Conservation (phyloP, 2,113 vertebrate species). For the Gymnarchus niloticus region DNA sequence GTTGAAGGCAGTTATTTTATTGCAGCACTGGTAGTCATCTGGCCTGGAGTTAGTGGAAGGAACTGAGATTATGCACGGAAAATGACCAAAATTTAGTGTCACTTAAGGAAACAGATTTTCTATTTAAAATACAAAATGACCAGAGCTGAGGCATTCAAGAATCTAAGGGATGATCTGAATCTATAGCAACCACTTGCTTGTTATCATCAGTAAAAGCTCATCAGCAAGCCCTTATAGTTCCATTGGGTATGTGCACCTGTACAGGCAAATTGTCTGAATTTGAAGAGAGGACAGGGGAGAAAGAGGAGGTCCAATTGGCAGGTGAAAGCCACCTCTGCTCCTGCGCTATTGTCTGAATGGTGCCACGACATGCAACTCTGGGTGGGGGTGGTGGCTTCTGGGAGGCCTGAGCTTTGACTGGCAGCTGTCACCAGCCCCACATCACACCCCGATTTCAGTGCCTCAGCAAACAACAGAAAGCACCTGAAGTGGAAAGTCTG, state of each 20-base stretch:
- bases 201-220: not conserved
- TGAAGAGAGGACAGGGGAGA: not conserved
- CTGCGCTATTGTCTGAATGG: constrained; percentile 98
- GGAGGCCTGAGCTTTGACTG: constrained; percentile 35
- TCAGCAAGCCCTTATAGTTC: too few relatives aligned
- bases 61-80: not conserved
- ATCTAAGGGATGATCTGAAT: not conserved
- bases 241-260: too few relatives aligned
- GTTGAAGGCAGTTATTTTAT: too few relatives aligned
- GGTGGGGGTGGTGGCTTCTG: constrained; percentile 34
- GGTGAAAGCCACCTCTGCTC: constrained; percentile 56
- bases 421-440: constrained; percentile 28
- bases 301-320: constrained; percentile 52
- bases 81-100: not conserved
- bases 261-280: not conserved
- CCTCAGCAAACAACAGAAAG: not conserved
- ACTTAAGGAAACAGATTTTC: not conserved
- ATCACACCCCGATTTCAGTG: not conserved
- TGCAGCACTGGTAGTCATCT: too few relatives aligned
- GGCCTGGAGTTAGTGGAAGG: too few relatives aligned
- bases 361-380: constrained; percentile 71
- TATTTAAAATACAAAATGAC: too few relatives aligned
- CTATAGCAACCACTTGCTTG: not conserved
- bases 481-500: not conserved
- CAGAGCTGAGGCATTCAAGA: not conserved